These are phyloP conservation scores for Limenitis arthemis DNA, from an alignment of 2,888 invertebrate species.

Conservation along the genomic window DNA sequence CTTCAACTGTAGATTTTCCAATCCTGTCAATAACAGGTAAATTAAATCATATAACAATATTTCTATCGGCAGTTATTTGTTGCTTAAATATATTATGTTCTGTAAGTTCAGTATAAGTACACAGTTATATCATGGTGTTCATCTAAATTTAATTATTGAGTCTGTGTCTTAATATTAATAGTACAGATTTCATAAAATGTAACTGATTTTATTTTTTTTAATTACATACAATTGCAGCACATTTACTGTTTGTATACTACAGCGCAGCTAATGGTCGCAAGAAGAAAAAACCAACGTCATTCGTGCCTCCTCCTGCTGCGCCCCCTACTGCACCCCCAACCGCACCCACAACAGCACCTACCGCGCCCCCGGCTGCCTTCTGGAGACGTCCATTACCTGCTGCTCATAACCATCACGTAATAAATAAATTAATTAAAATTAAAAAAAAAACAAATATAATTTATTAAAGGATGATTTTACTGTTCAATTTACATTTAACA, in stretches of 20 bases:
- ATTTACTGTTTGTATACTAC: neutral
- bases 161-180: too few relatives aligned
- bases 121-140: too few relatives aligned
- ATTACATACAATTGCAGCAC: neutral
- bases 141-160: too few relatives aligned
- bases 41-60: conserved; percentile 6
- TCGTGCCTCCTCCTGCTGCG: conserved; percentile 84
- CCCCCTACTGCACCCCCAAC: conserved; percentile 53
- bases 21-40: conserved; percentile 76
- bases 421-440: too few relatives aligned
- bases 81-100: neutral
- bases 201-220: too few relatives aligned
- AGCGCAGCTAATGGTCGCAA: conserved; percentile 76
- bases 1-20: conserved; percentile 90
- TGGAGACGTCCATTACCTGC: conserved; percentile 82
- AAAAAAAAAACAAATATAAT: neutral
- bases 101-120: too few relatives aligned
- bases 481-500: neutral
- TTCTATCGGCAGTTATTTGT: neutral
- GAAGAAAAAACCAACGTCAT: conserved; percentile 92
- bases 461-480: neutral
- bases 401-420: conserved; percentile 59
- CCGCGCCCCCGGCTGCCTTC: conserved; percentile 72
- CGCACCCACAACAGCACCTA: conserved; percentile 43
- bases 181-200: too few relatives aligned